Evolutionary conservation across 2,888 invertebrate genomes (phyloP), one percentile per base, ranked within the genome.

Genomic region (Thereva unica): DNA sequence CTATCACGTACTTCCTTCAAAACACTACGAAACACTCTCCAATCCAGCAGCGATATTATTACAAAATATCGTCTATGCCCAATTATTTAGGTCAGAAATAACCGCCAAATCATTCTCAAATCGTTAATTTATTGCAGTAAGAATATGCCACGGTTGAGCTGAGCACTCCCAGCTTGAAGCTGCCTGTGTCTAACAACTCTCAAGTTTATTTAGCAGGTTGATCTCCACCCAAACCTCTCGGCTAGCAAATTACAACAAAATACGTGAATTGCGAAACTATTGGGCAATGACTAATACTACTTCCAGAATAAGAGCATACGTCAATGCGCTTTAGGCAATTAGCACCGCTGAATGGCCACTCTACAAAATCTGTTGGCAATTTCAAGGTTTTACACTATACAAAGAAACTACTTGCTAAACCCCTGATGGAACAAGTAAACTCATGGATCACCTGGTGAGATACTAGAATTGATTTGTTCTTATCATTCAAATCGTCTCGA

Each of bases 191-290:
- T 23, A 23, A 23, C 23, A 23, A 23, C 23, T 1, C 23, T 23
- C 2, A 23, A 23, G 40, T 49, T 59, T 49, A 49, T 35, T 23
- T 40, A 50, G 23, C 61, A 50, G 40, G 50, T 50, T 41, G 23
- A 40, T 40, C 50, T 8, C 49, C 38, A 40, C 40, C 47, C 45
- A 38, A 7, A 23, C 23, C 23, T 23, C 23, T 23, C 23, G 23
- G 35, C 35, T 61, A n/a, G 40, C 12, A 50, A 61, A 61, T 61
- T 50, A 50, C 50, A 49, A 41, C 34, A 50, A 61, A 61, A 61
- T 50, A 50, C 50, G 61, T 61, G 61, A 61, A 50, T 50, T 61
- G 50, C 61, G 50, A 61, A 61, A 61, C 45, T 50, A 50, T 50
- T 61, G 50, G 50, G 50, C 41, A 61, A 61, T 37, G 37, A 5